Percentiles rank a stretch among this genome's conserved stretches.
Evolutionary conservation across 2,113 vertebrate species (phyloP).

Genomic region (Malurus alboscapulatus): DNA sequence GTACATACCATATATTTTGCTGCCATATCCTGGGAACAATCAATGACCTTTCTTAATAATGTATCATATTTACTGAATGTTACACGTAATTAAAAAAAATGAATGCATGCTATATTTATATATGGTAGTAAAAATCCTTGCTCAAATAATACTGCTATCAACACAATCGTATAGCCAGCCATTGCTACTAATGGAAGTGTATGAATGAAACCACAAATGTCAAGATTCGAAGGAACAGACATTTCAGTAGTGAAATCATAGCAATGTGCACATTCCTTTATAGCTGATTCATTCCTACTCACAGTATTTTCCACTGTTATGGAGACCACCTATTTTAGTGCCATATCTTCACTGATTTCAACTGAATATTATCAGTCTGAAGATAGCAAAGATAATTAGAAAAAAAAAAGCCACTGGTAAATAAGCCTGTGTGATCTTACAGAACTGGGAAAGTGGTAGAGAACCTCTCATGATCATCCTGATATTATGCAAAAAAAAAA

Average conservation of each 20-base stretch:
- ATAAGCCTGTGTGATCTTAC: not conserved
- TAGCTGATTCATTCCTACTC: not conserved
- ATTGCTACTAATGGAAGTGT: not conserved
- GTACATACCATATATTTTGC: constrained; percentile 57
- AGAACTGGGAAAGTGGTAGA: not conserved
- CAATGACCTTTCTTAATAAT: constrained; percentile 73
- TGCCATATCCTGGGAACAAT: constrained; percentile 65
- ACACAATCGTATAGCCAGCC: not conserved
- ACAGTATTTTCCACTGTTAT: not conserved
- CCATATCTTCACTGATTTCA: not conserved
- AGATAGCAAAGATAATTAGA: not conserved
- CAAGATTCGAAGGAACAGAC: not conserved
- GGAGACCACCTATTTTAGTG: not conserved
- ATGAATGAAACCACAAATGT: not conserved
- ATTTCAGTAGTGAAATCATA: not conserved
- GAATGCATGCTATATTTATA: constrained; percentile 51
- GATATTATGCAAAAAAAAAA: not conserved
- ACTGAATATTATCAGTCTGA: not conserved
- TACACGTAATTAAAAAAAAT: constrained; percentile 68
- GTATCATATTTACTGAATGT: constrained; percentile 63
- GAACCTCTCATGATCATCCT: not conserved
- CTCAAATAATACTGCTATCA: not conserved
- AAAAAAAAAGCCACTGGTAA: not conserved
- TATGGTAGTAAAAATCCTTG: constrained; percentile 31
- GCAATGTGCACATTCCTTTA: not conserved